Evolutionary conservation across 2,113 vertebrate genomes (phyloP).

Genomic region (Hucho hucho): DNA sequence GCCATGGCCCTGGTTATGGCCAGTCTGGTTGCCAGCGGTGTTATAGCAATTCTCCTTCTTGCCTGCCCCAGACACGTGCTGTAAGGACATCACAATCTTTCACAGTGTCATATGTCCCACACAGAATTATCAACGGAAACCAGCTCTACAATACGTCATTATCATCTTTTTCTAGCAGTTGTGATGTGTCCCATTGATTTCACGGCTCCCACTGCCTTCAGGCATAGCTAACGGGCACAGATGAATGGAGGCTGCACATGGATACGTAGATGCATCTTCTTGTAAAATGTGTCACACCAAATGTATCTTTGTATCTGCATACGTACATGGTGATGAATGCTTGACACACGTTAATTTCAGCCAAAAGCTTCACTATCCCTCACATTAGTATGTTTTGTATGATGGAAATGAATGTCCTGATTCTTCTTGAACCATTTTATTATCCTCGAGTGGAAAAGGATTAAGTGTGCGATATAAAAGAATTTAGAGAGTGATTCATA

Average conservation of each 20-base stretch:
- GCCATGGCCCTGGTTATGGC: no score
- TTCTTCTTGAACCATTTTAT: conserved; percentile 28
- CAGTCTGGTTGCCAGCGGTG: not conserved
- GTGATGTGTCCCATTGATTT: conserved; percentile 50
- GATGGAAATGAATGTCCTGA: conserved; percentile 22
- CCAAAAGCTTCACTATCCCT: conserved; percentile 17
- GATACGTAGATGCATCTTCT: conserved; percentile 6
- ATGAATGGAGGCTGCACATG: conserved; percentile 36
- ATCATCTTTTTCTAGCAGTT: conserved; percentile 16
- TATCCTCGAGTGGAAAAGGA: conserved; percentile 37
- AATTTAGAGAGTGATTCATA: conserved; percentile 57
- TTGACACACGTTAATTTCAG: conserved; percentile 21
- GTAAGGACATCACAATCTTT: conserved; percentile 24
- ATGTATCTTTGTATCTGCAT: conserved; percentile 50
- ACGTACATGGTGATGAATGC: conserved; percentile 30
- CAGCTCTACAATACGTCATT: conserved; percentile 29
- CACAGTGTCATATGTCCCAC: conserved; percentile 42
- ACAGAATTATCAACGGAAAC: conserved; percentile 39
- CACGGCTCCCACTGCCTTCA: conserved; percentile 10
- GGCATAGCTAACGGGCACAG: conserved; percentile 37
- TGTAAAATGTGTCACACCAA: conserved; percentile 20
- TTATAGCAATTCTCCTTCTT: not conserved
- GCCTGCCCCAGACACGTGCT: conserved; percentile 4
- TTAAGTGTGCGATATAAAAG: conserved; percentile 22
- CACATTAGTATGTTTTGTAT: conserved; percentile 16